Evolutionary conservation across 2,113 vertebrate species (phyloP), one percentile per base, ranked within the genome.

Genomic region (Nothocercus nigrocapillus): DNA sequence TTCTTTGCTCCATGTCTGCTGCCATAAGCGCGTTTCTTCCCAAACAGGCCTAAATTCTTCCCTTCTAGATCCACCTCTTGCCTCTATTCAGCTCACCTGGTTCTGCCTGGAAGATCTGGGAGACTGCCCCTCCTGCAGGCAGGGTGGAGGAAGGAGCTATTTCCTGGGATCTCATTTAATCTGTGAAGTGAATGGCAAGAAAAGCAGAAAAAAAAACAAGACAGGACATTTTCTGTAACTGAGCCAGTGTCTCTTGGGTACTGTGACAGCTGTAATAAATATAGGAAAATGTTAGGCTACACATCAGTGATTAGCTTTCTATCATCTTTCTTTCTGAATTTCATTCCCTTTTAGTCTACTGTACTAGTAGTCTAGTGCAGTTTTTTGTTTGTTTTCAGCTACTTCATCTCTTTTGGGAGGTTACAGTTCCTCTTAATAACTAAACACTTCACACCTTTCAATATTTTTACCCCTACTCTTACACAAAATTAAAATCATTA

Each of bases 111-210:
- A 82, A 32, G 11, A 58, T 69, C 19, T 25, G 27, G 44, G 80
- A 68, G 25, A 75, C 30, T 0, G 0, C 19, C n/a, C 40, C 66
- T 79, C 69, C 66, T 0, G 1, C 7, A 58, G 30, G 45, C 30
- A 32, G 27, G 34, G 27, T 44, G 38, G 36, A 68, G 82, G 34
- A 11, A 76, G 28, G 13, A 4, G 3, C 0, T 4, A 0, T 63
- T 61, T n/a, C 72, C 49, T 59, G 59, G 44, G 54, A 67, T 66
- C 30, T 38, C 47, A 40, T n/a, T 58, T 59, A 21, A 36, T 34
- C 85, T 24, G 38, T 21, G 69, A 78, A 85, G 62, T 62, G 49
- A 76, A 79, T 2, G 24, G 32, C 30, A 67, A 24, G 15, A 64
- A 8, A 62, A 94, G 9, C 0, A 12, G 72, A 56, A 49, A 22